Conservation (phyloP, 2,797 vertebrate genomes). For the Erpetoichthys calabaricus region DNA sequence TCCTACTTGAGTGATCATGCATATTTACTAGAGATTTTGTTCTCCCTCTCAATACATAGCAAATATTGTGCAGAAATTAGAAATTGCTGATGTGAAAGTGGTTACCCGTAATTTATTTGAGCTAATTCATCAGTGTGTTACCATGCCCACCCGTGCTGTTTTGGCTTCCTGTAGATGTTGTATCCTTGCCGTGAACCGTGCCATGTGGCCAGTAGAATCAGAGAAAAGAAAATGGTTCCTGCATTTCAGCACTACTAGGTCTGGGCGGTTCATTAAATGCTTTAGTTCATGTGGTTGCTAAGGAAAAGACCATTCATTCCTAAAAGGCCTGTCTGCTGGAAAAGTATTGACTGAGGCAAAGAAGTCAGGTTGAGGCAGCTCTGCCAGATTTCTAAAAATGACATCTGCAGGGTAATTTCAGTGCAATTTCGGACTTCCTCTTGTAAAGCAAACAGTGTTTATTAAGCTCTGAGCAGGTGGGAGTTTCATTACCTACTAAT, state of each 20-base stretch:
- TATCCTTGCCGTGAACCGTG: not conserved
- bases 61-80: no score
- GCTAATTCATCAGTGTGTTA: not conserved
- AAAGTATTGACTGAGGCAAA: constrained; percentile 1
- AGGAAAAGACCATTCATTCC: constrained; percentile 3
- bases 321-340: not conserved
- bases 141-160: not conserved
- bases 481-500: no score
- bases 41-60: no score
- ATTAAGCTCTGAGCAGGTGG: not conserved
- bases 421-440: not conserved
- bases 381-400: not conserved
- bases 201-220: not conserved
- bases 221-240: not conserved
- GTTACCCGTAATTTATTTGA: no score
- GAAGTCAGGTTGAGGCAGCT: not conserved
- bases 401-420: not conserved
- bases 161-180: not conserved
- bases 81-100: no score
- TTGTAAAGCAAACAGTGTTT: not conserved
- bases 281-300: constrained; percentile 4
- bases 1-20: no score
- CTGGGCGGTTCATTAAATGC: not conserved
- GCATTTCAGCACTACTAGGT: not conserved
- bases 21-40: no score